Percentiles rank a stretch among this genome's conserved stretches.
Evolutionary conservation across 2,888 invertebrate species (phyloP).

Genomic region (Caenorhabditis sp.): DNA sequence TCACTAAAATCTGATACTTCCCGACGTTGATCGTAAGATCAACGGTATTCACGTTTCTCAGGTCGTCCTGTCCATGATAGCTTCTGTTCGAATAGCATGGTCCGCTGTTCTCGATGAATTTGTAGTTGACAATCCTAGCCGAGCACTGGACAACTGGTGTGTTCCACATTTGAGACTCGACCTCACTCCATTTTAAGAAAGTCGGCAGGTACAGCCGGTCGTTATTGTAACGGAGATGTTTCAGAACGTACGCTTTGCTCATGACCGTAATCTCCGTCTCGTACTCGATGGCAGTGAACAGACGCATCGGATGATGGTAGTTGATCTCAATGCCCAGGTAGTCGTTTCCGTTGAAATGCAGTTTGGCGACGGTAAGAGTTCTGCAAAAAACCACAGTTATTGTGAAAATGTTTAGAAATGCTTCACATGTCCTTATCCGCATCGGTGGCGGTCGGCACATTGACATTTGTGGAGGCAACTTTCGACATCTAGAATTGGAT

Average conservation of each 20-base stretch:
- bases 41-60: neutral
- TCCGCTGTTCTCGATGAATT: neutral
- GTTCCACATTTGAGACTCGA: too few species aligned
- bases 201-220: conserved; percentile 23
- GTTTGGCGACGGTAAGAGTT: conserved; percentile 10
- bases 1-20: conserved; percentile 11
- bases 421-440: too few species aligned
- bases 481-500: neutral
- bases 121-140: conserved; percentile 4
- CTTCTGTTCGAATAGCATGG: neutral
- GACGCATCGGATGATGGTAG: conserved; percentile 25
- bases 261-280: conserved; percentile 11
- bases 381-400: neutral
- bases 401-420: neutral
- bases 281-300: too few species aligned
- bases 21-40: conserved; percentile 6
- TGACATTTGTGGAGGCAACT: too few species aligned
- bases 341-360: conserved; percentile 14
- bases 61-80: conserved; percentile 4
- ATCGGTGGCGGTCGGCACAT: too few species aligned
- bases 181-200: conserved; percentile 16
- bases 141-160: conserved; percentile 3
- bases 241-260: conserved; percentile 6
- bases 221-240: conserved; percentile 8
- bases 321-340: conserved; percentile 20